Evolutionary conservation across 2,113 vertebrate species (phyloP).

Genomic region (Oryzias woworae): DNA sequence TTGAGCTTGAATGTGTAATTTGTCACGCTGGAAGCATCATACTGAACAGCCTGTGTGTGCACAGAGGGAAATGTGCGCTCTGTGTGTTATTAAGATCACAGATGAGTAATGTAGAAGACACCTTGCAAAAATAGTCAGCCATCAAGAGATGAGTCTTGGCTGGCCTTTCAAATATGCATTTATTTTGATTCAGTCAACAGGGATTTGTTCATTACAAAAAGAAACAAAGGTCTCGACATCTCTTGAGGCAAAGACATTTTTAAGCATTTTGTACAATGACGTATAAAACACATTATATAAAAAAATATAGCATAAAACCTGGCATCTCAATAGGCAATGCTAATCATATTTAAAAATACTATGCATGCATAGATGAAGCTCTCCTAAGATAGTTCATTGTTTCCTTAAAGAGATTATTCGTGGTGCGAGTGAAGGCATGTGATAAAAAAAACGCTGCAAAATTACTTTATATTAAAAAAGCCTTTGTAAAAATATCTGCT

Average conservation of each 20-base stretch:
- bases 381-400: slow-evolving; percentile 14
- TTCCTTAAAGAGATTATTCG: slow-evolving; percentile 25
- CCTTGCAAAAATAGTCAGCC: slow-evolving; percentile 28
- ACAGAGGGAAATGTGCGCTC: slow-evolving; percentile 17
- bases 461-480: slow-evolving; percentile 35
- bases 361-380: slow-evolving; percentile 41
- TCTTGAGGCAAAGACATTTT: slow-evolving; percentile 24
- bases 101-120: slow-evolving; percentile 18
- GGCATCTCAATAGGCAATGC: slow-evolving; percentile 8
- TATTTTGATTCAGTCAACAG: slow-evolving; percentile 64
- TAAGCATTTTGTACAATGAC: slow-evolving; percentile 35
- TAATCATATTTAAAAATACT: slow-evolving; percentile 23
- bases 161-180: slow-evolving; percentile 34
- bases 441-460: slow-evolving; percentile 7
- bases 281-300: slow-evolving; percentile 32
- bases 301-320: slow-evolving; percentile 37
- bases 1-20: slow-evolving; percentile 24
- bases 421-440: slow-evolving; percentile 13
- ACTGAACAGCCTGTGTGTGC: slow-evolving; percentile 5
- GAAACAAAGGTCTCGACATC: slow-evolving; percentile 32
- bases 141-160: slow-evolving; percentile 1
- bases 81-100: slow-evolving; percentile 8
- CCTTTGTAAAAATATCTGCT: slow-evolving; percentile 15
- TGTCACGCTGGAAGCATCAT: slow-evolving; percentile 25
- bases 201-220: slow-evolving; percentile 57